These are phyloP conservation scores for Stictocephala bisonia DNA, from an alignment of 2,888 invertebrate species.

Conservation along the genomic window DNA sequence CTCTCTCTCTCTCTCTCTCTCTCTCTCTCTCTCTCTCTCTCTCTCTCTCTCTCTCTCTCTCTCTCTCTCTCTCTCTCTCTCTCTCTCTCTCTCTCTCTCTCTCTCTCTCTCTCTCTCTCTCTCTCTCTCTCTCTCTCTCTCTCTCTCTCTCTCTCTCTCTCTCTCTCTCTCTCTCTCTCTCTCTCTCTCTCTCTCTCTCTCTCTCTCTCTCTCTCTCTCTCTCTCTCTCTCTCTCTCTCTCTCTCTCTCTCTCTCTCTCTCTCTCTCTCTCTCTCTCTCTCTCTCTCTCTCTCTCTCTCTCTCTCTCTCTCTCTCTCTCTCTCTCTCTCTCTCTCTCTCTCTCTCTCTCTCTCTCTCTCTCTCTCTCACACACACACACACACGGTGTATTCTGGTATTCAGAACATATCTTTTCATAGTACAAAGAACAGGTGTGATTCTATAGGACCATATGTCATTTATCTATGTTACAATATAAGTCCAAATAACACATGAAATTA, in stretches of 20 bases:
- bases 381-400: background rate
- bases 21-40: background rate
- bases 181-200: background rate
- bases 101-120: background rate
- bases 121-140: background rate
- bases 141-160: background rate
- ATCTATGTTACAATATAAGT: too few relatives aligned
- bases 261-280: background rate
- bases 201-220: background rate
- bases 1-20: background rate
- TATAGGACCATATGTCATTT: too few relatives aligned
- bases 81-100: background rate
- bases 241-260: background rate
- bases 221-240: background rate
- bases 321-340: too few relatives aligned
- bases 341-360: too few relatives aligned
- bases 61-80: background rate
- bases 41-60: background rate
- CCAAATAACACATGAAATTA: too few relatives aligned
- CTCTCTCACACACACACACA: too few relatives aligned
- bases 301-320: too few relatives aligned
- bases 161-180: background rate
- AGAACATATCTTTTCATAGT: too few relatives aligned
- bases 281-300: background rate
- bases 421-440: too few relatives aligned